phyloP scores from a whole-genome alignment of 2,113 vertebrate genomes.

The Chaenogobius annularis region DNA sequence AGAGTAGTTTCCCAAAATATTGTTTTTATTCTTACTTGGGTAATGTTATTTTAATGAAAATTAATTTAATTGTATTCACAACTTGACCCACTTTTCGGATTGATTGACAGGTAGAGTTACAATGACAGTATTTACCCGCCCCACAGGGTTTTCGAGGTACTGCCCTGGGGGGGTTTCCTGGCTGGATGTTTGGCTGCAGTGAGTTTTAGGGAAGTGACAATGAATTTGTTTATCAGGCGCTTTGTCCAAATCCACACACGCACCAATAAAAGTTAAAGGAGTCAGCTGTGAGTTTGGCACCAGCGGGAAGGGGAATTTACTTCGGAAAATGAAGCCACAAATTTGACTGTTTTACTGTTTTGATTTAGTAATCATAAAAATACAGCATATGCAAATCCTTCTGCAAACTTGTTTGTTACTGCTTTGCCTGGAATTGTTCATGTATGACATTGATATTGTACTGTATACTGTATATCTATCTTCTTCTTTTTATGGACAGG shows the following conservation, averaged over 20 bases:
- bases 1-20: no score
- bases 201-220: not conserved
- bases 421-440: no score
- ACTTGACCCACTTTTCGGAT: no score
- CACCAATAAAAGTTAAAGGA: not conserved
- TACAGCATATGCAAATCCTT: no score
- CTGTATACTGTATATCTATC: no score
- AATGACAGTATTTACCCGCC: not conserved
- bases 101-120: not conserved
- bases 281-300: not conserved
- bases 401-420: no score
- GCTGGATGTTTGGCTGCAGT: constrained; percentile 7
- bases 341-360: constrained; percentile 2
- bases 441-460: no score
- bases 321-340: not conserved
- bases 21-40: no score
- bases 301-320: not conserved
- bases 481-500: no score
- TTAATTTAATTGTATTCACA: no score
- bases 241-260: not conserved
- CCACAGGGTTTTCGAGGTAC: not conserved
- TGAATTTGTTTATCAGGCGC: not conserved
- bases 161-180: not conserved
- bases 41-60: no score
- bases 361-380: no score